Base-by-base conservation (phyloP, 2,888 invertebrate species). In the Thera britannica region DNA sequence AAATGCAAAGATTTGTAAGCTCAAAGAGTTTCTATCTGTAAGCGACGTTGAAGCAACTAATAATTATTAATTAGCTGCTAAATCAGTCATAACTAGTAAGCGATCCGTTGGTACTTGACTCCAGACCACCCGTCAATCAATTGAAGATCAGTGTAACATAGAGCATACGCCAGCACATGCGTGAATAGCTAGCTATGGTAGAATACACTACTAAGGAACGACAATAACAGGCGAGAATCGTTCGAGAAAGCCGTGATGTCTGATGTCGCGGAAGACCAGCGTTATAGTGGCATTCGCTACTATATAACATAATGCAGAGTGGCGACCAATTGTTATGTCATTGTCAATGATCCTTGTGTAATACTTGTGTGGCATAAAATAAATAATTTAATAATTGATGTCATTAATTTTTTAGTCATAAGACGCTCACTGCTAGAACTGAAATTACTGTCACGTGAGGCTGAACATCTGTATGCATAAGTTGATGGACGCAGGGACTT, bases 51-150 rank as follows among this genome's bases (percentile, higher is more conserved):
- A 34, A 51, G 46, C 58, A 36, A 58, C 51, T 62, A 57, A 65
- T 70, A 54, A 85, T 82, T 78, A 79, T 83, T 83, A 81, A 86
- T 80, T 80, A 83, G 70, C 73, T 71, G 71, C 83, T 71, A 72
- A 62, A 69, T 72, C 69, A 70, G 60, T 71, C 57, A 68, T 68
- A 68, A 64, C 71, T 68, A 59, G 67, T 67, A 67, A 66, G 54
- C 67, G 65, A 67, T 60, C 71, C 52, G 62, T 77, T 80, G 81
- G 83, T 80, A 78, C 82, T 82, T 79, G 80, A 82, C 75, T 72
- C 71, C 72, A 69, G 84, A 85, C 85, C 90, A 89, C 88, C 87
- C 86, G 92, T 92, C 92, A 91, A 90, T 93, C 93, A 92, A 86
- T 86, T 89, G 84, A 86, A 88, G 87, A 83, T 87, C 83, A 79